Evolutionary conservation across 1,140 invertebrate species (phyloP), one percentile per base, ranked within the genome.

Genomic region (Drosophila ohnishii): DNA sequence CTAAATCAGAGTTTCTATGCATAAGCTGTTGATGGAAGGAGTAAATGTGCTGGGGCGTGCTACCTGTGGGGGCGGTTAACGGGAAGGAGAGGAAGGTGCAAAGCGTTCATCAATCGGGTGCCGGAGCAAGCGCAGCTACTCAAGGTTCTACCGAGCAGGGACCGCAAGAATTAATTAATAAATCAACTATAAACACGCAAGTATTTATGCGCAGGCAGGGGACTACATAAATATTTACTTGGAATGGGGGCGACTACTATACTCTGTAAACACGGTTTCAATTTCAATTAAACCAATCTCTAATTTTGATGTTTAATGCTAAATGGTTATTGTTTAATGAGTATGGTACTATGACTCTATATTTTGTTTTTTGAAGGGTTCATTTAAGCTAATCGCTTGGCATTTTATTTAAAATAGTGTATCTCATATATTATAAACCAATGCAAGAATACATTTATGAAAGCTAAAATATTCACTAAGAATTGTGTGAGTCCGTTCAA

Each of bases 1-100:
- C 66, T 90, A 86, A 86, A 86, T 90, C 89, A 73, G 89, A 90
- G 70, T 90, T 90, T 90, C 86, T 87, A 87, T 88, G 84, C 84
- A 88, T 88, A 88, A 87, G 84, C 80, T 88, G 75, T 87, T 86
- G 84, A 80, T 86, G 83, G 80, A 86, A 86, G 83, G 83, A 86
- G 83, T 86, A 86, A 78, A 88, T 81, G 81, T 86, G 83, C 76
- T 86, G 83, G 77, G 84, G 72, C 75, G 77, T 87, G 80, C 83
- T 86, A 86, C 83, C 83, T 86, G 69, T 79, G 61, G 65, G 56
- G 53, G 39, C 35, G 59, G 64, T 66, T 32, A 77, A 69, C 35
- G 44, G 63, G 63, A 48, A 28, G 67, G 64, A 55, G 19, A 37
- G 51, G 34, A 55, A 55, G 63, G 76, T 88, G 76, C 79, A 50